phyloP scores from a whole-genome alignment of 2,113 vertebrate species.

The Pseudorectes ferrugineus region DNA sequence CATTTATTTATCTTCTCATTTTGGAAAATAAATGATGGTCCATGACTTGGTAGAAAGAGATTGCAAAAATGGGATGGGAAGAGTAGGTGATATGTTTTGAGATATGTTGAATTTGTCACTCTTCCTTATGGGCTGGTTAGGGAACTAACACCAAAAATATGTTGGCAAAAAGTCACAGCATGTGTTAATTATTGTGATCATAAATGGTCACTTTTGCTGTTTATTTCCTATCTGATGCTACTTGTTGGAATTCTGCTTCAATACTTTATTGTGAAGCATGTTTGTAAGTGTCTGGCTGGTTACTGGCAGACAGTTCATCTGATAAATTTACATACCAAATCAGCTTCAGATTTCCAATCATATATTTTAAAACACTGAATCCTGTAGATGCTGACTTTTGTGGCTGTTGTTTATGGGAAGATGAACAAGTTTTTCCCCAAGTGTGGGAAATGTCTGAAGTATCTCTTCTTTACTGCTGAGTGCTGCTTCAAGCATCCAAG shows the following conservation, averaged over 20 bases:
- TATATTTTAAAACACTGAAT: neutral
- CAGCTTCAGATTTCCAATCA: neutral
- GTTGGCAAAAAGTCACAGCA: neutral
- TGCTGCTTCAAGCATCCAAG: neutral
- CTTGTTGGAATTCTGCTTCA: neutral
- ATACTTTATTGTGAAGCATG: neutral
- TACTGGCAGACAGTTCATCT: neutral
- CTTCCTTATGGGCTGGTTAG: neutral
- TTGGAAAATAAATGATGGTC: neutral
- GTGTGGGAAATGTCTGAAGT: neutral
- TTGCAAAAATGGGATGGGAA: neutral
- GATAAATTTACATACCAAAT: neutral
- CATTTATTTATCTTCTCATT: neutral
- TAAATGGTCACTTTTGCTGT: neutral
- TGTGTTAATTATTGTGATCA: neutral
- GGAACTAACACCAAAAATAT: neutral
- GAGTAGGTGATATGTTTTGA: neutral
- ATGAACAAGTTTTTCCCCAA: neutral
- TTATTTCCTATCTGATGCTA: neutral
- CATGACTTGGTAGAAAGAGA: neutral
- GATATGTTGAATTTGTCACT: neutral
- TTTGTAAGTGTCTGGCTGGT: neutral
- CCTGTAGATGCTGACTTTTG: neutral
- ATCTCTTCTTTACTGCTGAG: neutral
- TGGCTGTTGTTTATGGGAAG: neutral